Base-by-base conservation (phyloP, 2,888 invertebrate species). In the Acleris cristana region DNA sequence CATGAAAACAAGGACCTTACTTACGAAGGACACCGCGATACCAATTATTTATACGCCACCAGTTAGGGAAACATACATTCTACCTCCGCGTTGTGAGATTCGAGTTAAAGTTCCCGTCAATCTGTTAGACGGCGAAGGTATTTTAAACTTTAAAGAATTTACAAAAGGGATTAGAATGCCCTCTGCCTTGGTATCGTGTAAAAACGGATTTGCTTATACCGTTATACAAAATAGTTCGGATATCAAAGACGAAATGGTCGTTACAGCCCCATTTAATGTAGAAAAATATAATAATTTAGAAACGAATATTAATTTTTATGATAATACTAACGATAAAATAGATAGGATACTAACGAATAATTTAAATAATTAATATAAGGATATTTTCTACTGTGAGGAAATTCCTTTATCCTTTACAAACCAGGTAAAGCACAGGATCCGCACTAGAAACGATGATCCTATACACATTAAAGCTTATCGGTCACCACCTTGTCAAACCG, bases 391-490 rank as follows among this genome's bases (percentile, higher is more conserved):
- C n/a, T 49, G 52, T 53, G 62, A 62, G 12, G 18, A 57, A 14
- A 62, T 62, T 3, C 62, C 66, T 6, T 52, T 65, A 52, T 18
- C 45, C n/a, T 53, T 53, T n/a, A 58, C 58, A 1, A 58, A 58
- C n/a, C 48, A 58, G 26, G 58, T 60, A 2, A 64, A 65, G 49
- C 65, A 52, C 60, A 30, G 51, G 19, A 63, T 64, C n/a, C 34
- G 44, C 12, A 77, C 76, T 0, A 72, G 26, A 8, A 73, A 76
- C 23, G 74, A 77, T 23, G 71, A 75, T 5, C 82, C 81, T 0
- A 73, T 80, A 51, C 71, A 71, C 61, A 71, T 75, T 14, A 77
- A 70, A 69, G 64, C 76, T 0, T 75, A 76, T 55, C 70, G 81
- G 57, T 71, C 72, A 23, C 76, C 80, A 0, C 74, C 74, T 0